phyloP scores from a whole-genome alignment of 2,888 invertebrate genomes.

The Phoronis australis region DNA sequence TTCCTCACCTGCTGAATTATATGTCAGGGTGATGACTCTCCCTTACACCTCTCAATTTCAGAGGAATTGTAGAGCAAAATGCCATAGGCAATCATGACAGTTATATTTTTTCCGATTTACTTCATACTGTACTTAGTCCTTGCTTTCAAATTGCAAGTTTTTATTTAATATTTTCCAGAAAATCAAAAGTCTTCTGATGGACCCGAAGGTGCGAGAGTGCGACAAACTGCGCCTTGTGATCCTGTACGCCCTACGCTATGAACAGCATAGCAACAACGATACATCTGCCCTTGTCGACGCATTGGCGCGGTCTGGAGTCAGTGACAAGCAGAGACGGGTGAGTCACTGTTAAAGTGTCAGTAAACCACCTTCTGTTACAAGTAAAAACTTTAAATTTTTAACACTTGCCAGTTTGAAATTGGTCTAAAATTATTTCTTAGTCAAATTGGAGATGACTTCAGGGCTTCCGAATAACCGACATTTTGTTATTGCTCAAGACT shows the following conservation, averaged over 20 bases:
- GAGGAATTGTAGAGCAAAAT: too few relatives aligned
- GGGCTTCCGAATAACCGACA: too few relatives aligned
- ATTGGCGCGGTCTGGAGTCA: conserved; percentile 67
- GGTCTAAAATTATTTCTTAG: too few relatives aligned
- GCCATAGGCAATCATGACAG: too few relatives aligned
- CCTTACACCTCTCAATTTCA: too few relatives aligned
- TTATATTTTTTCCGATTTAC: too few relatives aligned
- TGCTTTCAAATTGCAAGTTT: background rate
- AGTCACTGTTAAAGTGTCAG: conserved; percentile 15
- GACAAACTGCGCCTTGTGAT: conserved; percentile 86
- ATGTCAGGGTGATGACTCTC: background rate
- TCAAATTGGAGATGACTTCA: too few relatives aligned
- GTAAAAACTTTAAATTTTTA: too few relatives aligned
- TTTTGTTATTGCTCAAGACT: too few relatives aligned
- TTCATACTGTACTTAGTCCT: too few relatives aligned
- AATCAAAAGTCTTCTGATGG: conserved; percentile 71
- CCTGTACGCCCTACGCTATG: conserved; percentile 89
- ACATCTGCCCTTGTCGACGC: conserved; percentile 70
- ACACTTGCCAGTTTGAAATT: too few relatives aligned
- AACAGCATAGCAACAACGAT: conserved; percentile 77
- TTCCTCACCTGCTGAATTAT: background rate
- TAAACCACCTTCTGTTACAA: too few relatives aligned
- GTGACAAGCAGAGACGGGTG: conserved; percentile 58
- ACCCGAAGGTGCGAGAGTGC: conserved; percentile 66
- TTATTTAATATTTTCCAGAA: conserved; percentile 56